A percentile compares a stretch with the other conserved stretches of the same genome.
Evolutionary conservation across 2,888 invertebrate species (phyloP).

Genomic region (Euspilapteryx auroguttella): DNA sequence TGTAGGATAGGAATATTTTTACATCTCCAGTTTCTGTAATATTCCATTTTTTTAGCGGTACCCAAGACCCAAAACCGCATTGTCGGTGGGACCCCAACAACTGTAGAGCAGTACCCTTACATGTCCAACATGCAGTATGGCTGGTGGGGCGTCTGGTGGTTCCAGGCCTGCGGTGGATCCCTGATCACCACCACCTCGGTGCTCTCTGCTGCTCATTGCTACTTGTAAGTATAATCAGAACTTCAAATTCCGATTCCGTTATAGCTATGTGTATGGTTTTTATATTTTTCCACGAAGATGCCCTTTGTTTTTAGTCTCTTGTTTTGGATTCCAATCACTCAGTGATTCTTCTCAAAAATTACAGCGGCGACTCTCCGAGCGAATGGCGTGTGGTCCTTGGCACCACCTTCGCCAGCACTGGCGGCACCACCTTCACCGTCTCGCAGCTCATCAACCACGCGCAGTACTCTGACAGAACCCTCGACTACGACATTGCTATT

Average conservation of each 20-base stretch:
- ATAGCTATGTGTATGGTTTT: no score
- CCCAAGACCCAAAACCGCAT: no score
- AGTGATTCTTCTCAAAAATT: no score
- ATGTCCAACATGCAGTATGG: slow-evolving; percentile 25
- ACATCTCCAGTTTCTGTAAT: no score
- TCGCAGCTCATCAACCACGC: slow-evolving; percentile 13
- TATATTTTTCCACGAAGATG: no score
- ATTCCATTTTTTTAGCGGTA: no score
- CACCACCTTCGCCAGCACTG: slow-evolving; percentile 14
- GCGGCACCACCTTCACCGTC: slow-evolving; percentile 14
- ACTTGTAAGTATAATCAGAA: slow-evolving; percentile 24
- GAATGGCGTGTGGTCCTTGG: slow-evolving; percentile 17
- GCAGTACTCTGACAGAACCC: slow-evolving; percentile 9
- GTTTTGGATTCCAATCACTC: no score
- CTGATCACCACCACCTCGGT: slow-evolving; percentile 16
- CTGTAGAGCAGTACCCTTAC: slow-evolving; percentile 21
- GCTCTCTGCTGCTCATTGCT: slow-evolving; percentile 31
- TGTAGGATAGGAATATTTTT: no score
- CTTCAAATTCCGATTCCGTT: no score
- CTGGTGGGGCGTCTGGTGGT: slow-evolving; percentile 15
- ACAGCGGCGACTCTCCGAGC: slow-evolving; percentile 13
- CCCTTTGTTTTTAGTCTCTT: no score
- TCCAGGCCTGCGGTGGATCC: slow-evolving; percentile 22
- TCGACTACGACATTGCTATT: slow-evolving; percentile 19
- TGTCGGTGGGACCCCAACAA: slow-evolving; percentile 20